Conservation (phyloP, 2,797 vertebrate species). For the Falco columbarius region DNA sequence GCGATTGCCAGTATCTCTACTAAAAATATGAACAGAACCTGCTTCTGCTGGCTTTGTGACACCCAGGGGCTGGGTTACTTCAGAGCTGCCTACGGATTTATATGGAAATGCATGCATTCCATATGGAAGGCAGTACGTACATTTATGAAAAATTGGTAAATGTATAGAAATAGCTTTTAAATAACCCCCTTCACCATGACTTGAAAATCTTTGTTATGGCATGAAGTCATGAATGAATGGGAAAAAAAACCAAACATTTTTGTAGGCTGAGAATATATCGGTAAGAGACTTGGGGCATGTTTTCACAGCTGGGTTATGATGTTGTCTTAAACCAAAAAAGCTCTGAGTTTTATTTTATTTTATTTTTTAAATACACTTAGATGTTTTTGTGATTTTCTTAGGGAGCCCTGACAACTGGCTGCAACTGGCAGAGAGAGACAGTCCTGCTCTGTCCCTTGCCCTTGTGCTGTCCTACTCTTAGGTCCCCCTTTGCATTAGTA, state of each 20-base stretch:
- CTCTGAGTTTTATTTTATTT: too few species aligned
- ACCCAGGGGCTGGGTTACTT: background rate
- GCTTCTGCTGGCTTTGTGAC: background rate
- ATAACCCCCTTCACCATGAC: fast-evolving
- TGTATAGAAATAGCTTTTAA: background rate
- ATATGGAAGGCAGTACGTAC: background rate
- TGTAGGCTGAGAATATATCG: background rate
- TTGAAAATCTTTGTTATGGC: background rate
- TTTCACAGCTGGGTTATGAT: background rate
- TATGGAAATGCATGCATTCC: background rate
- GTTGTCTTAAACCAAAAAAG: background rate
- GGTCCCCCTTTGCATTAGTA: fast-evolving
- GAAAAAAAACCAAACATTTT: background rate
- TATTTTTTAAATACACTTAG: too few species aligned
- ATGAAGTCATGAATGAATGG: background rate
- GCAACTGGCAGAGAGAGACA: background rate
- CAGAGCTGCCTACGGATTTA: background rate
- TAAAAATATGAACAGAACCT: background rate
- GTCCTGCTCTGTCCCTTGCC: background rate
- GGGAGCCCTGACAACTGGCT: background rate
- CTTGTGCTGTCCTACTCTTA: background rate
- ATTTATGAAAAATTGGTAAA: background rate
- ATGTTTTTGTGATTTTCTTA: background rate
- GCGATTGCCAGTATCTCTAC: background rate
- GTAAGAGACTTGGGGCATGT: background rate